Evolutionary conservation across 2,113 vertebrate genomes (phyloP).

Genomic region (Urocynchramus pylzowi): DNA sequence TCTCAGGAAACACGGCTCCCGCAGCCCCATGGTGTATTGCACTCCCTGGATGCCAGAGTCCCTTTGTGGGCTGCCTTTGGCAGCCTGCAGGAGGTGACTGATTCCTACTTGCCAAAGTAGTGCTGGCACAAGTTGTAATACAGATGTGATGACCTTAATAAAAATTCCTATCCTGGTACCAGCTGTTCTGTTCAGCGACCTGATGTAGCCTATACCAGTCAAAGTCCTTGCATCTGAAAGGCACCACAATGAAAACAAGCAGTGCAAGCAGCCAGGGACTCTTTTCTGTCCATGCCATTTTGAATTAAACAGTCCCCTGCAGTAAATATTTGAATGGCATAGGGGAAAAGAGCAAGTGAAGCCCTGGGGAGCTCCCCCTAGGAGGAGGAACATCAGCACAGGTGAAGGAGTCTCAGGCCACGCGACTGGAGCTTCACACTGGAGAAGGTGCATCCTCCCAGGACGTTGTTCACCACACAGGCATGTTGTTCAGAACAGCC

Average conservation of each 20-base stretch:
- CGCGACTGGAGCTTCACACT: accelerated
- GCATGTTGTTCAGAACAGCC: neutral
- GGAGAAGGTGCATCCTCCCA: accelerated
- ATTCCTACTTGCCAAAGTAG: neutral
- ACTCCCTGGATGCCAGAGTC: neutral
- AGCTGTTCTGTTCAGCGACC: neutral
- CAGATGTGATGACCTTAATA: neutral
- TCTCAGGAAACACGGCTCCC: neutral
- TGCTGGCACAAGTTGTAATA: neutral
- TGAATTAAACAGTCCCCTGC: neutral
- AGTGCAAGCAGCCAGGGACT: neutral
- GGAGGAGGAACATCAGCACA: neutral
- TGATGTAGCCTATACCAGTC: neutral
- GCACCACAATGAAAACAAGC: neutral
- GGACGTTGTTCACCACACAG: neutral
- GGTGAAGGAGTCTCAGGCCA: neutral
- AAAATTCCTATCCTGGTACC: neutral
- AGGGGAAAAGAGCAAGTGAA: neutral
- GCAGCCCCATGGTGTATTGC: accelerated
- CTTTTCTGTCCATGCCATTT: neutral
- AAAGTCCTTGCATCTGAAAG: neutral
- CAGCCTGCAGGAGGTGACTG: neutral
- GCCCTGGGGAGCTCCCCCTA: neutral
- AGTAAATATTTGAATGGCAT: neutral
- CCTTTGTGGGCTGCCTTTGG: neutral